These are phyloP conservation scores for Rhopalosiphum padi DNA, from an alignment of 1,140 invertebrate genomes.

Conservation along the genomic window DNA sequence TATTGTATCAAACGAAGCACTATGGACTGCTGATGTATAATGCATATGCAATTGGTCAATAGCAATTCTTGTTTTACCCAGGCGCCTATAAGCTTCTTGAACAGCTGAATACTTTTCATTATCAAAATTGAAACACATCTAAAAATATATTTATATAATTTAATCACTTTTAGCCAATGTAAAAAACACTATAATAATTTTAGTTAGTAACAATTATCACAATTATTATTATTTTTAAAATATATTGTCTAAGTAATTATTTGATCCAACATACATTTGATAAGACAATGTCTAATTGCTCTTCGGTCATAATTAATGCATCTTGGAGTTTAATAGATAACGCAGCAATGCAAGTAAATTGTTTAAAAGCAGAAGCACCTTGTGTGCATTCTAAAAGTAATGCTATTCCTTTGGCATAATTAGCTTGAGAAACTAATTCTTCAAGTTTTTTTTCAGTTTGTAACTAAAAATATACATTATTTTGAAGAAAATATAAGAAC, in stretches of 20 bases:
- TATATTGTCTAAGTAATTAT: not conserved
- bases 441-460: slow-evolving; percentile 84
- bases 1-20: slow-evolving; percentile 80
- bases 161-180: not conserved
- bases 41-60: slow-evolving; percentile 96
- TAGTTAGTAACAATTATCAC: not conserved
- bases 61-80: slow-evolving; percentile 87
- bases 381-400: slow-evolving; percentile 87
- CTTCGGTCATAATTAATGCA: slow-evolving; percentile 89
- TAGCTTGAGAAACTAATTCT: slow-evolving; percentile 80
- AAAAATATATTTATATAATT: slow-evolving; percentile 59
- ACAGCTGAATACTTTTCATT: slow-evolving; percentile 77
- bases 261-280: slow-evolving; percentile 69
- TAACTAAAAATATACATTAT: slow-evolving; percentile 67
- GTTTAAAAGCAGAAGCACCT: slow-evolving; percentile 79
- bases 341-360: slow-evolving; percentile 86
- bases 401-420: slow-evolving; percentile 89
- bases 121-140: slow-evolving; percentile 78
- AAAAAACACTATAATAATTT: not conserved
- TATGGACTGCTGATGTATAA: slow-evolving; percentile 92
- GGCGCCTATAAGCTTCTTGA: slow-evolving; percentile 82
- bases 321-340: slow-evolving; percentile 88
- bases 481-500: slow-evolving; percentile 32
- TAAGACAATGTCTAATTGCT: slow-evolving; percentile 86
- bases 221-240: no score